Base-by-base conservation (phyloP, 2,888 invertebrate species). In the Nomada lathburiana region DNA sequence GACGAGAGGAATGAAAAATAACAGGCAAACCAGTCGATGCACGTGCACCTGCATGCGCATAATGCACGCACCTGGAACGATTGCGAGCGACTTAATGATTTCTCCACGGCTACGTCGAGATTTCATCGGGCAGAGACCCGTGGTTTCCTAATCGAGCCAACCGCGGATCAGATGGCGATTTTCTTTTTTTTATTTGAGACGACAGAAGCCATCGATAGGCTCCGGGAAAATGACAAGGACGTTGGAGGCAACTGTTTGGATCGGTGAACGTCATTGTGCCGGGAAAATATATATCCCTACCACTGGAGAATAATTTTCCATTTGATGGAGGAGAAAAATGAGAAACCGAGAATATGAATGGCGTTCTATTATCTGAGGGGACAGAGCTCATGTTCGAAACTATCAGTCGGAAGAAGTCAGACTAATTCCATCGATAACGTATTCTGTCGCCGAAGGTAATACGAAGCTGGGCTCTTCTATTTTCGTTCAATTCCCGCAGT, bases 101-200 rank as follows among this genome's bases (percentile, higher is more conserved):
- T 84, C 82, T 74, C 84, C 71, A 68, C 69, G 68, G 60, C 72
- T 73, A 72, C 68, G 29, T 53, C 29, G 71, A 55, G 86, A 82
- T 84, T 86, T 86, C 84, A 82, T 86, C 86, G 74, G 76, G 67
- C 75, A 50, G 60, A 62, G 9, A 20, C 47, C 55, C 52, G 69
- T 23, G 52, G 75, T 86, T 86, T 86, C 86, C 80, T 84, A 86
- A 86, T 80, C 84, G 76, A 80, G 68, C 29, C 73, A 23, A 23
- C n/a, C 55, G 55, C 70, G 2, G 62, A 13, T 18, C 13, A 16
- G 4, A 18, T 29, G 18, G 13, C 9, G 10, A 53, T 16, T 47
- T 53, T 26, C 2, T 44, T 53, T 26, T 44, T n/a, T 42, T 52
- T 44, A 13, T 11, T 18, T n/a, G n/a, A 20, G 20, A 47, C 4